Percentiles rank a stretch among this genome's conserved stretches.
phyloP scores from a whole-genome alignment of 2,888 invertebrate species.

The Digitonthophagus gazella region DNA sequence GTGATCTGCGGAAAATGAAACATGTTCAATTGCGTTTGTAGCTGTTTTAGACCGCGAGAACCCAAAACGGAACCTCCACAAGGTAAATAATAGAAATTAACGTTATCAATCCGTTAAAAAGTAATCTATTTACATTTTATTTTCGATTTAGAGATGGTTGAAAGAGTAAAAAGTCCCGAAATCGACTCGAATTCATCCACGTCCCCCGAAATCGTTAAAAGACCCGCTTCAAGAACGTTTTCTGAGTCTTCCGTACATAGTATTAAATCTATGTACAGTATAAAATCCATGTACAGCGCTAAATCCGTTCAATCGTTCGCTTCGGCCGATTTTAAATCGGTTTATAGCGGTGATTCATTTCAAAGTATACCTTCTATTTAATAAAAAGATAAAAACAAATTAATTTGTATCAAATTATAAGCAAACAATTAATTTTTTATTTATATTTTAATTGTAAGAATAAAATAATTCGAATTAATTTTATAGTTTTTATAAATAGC shows the following conservation, averaged over 20 bases:
- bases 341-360: constrained; percentile 31
- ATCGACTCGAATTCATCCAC: constrained; percentile 3
- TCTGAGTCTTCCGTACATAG: constrained; percentile 30
- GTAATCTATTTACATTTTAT: not conserved
- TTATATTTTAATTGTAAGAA: too few relatives aligned
- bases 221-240: constrained; percentile 19
- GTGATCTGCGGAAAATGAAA: constrained; percentile 9
- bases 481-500: too few relatives aligned
- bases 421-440: not conserved
- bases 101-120: not conserved
- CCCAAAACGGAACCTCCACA: not conserved
- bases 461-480: too few relatives aligned
- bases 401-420: constrained; percentile 21
- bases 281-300: constrained; percentile 32
- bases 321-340: constrained; percentile 31
- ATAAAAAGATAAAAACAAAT: constrained; percentile 3
- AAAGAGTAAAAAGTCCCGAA: not conserved
- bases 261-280: constrained; percentile 31
- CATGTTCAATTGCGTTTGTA: constrained; percentile 25
- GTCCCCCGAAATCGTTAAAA: constrained; percentile 2
- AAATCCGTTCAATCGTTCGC: constrained; percentile 22
- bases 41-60: constrained; percentile 19
- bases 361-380: constrained; percentile 22
- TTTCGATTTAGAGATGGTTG: not conserved
- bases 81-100: not conserved